Base-by-base conservation (phyloP, 1,140 invertebrate species). In the Drosophila pruinosa region DNA sequence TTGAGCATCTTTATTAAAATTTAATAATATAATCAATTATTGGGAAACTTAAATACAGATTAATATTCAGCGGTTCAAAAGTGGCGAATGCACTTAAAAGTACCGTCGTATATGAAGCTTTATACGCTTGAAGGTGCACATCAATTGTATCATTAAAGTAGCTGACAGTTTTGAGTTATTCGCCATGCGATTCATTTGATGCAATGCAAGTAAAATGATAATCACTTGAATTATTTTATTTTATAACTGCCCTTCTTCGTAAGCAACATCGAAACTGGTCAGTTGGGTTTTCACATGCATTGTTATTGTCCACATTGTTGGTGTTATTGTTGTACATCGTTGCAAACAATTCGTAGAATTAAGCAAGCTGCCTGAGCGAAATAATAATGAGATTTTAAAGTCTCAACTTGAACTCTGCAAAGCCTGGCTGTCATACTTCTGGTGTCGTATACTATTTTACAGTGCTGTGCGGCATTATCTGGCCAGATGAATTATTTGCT, bases 311-410 rank as follows among this genome's bases (percentile, higher is more conserved):
- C 19, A 57, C 57, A n/a, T 28, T 19, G 5, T 22, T 14, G 21
- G 12, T 59, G 12, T 47, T 45, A 10, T 45, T 57, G 58, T 47
- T 64, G 52, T 41, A 65, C 52, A 81, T 58, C 38, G 61, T 45
- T 67, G 58, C 53, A 73, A 78, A 73, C 67, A 61, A 26, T 67
- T 41, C 43, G 65, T 41, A n/a, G 48, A 48, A 24, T 28, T 19
- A 31, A 52, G 22, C 10, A 57, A 67, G 47, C 43, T 64, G 52
- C 64, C 65, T 86, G 81, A 77, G 21, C 47, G 14, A 64, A 85
- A 85, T 85, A 86, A 70, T 64, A 71, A 86, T 77, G 65, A 57
- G 82, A 67, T 24, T 65, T 86, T 57, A 80, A 78, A 63, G 73
- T 22, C 57, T 21, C 41, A 36, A 28, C 47, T 26, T 26, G 45